Evolutionary conservation across 2,113 vertebrate species (phyloP), one percentile per base, ranked within the genome.

Genomic region (Dermatemys mawii): DNA sequence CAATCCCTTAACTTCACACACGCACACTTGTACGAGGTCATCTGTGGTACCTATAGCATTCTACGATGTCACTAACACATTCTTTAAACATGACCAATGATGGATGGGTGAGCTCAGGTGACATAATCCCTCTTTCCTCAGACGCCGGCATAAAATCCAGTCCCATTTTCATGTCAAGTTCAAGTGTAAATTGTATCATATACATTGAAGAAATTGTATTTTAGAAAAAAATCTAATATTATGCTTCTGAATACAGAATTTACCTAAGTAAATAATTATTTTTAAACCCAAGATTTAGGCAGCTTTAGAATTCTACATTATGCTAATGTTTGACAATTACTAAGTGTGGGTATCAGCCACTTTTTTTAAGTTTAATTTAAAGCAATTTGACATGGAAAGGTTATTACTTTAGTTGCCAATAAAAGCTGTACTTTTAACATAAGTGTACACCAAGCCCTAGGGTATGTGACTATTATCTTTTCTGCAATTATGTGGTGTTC

Each of bases 391-490:
- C 98, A 98, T 93, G 97, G 98, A 98, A 98, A 98, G 98, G 98
- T 98, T 98, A 98, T 98, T 98, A 98, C 98, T 98, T 98, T 97
- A 98, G 98, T 98, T 98, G 98, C 97, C 98, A 98, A 98, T 98
- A 98, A 98, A 98, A 98, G 98, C 98, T 98, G 97, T 98, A 98
- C 98, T 98, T 98, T 98, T 98, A 98, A 98, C 98, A 97, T 98
- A 98, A 98, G 97, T 98, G 98, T 98, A 98, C 98, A 98, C 98
- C 97, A 97, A 98, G 98, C 98, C 98, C 98, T 98, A 97, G 98
- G 98, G 98, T 98, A 98, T 98, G 98, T 98, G 98, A 98, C 98
- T 98, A 98, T 98, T 98, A 98, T 98, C 98, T 98, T 98, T 98
- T 98, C 98, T 97, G 97, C 98, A 98, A 98, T 98, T 98, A 98